A percentile compares a stretch with the other conserved stretches of the same genome.
phyloP scores from a whole-genome alignment of 2,113 vertebrate genomes.

The Pelecanoides urinatrix region DNA sequence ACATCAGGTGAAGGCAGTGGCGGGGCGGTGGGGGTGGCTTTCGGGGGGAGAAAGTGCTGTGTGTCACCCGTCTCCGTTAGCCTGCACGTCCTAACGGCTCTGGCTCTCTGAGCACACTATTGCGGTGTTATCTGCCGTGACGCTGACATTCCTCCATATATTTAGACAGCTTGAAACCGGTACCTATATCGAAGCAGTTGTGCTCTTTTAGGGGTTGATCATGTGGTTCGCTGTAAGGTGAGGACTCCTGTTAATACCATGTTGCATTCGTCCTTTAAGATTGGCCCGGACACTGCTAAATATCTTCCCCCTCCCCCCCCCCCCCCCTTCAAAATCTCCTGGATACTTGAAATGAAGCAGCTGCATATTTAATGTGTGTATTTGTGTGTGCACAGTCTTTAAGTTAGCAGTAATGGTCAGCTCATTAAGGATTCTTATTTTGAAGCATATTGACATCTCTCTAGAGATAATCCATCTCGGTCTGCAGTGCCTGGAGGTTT shows the following conservation, averaged over 20 bases:
- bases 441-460: background rate
- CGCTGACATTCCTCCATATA: fast-evolving
- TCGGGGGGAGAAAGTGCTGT: background rate
- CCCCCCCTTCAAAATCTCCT: background rate
- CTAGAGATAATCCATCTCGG: background rate
- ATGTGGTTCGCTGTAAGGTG: fast-evolving
- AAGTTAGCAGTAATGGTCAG: background rate
- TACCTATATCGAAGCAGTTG: background rate
- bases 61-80: background rate
- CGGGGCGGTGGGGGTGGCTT: background rate
- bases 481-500: background rate
- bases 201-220: background rate
- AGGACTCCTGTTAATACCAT: fast-evolving
- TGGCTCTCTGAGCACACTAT: fast-evolving
- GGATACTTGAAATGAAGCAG: background rate
- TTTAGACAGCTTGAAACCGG: background rate
- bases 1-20: background rate
- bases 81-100: background rate
- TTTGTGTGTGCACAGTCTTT: fast-evolving
- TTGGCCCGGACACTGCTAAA: background rate
- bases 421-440: background rate
- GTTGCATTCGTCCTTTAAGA: background rate
- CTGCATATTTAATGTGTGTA: fast-evolving
- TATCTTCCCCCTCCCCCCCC: background rate
- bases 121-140: fast-evolving